Conservation (phyloP, 2,888 invertebrate species). For the Lithodes maja region DNA sequence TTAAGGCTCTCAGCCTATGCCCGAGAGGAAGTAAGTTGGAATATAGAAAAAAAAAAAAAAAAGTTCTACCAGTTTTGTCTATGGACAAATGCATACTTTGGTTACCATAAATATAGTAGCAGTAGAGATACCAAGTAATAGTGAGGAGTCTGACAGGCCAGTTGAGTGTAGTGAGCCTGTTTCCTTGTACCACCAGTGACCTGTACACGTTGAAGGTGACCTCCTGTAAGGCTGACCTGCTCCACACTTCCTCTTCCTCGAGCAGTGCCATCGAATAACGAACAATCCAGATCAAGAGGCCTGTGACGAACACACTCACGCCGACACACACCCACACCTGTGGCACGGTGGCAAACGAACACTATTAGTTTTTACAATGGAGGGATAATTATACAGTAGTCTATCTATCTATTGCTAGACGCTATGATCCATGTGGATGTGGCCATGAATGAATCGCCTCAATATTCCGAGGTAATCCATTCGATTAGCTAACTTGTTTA, state of each 20-base stretch:
- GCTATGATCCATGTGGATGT: too few relatives aligned
- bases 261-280: not conserved
- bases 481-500: too few relatives aligned
- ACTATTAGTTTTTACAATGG: too few relatives aligned
- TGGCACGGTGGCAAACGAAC: not conserved
- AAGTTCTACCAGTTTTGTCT: too few relatives aligned
- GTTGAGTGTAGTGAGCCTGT: conserved; percentile 2
- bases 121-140: conserved; percentile 39
- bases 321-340: conserved; percentile 24
- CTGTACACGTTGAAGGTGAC: conserved; percentile 41
- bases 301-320: conserved; percentile 22
- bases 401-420: too few relatives aligned
- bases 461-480: too few relatives aligned
- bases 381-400: too few relatives aligned
- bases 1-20: too few relatives aligned
- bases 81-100: not conserved
- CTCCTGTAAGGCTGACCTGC: not conserved
- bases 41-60: too few relatives aligned
- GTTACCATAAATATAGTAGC: conserved; percentile 39
- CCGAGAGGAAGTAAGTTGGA: too few relatives aligned
- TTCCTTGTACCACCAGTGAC: conserved; percentile 23
- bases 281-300: conserved; percentile 1
- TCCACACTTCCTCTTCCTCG: not conserved
- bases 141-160: conserved; percentile 32
- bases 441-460: too few relatives aligned